Evolutionary conservation across 2,113 vertebrate genomes (phyloP).

Genomic region (Myiozetetes cayanensis): DNA sequence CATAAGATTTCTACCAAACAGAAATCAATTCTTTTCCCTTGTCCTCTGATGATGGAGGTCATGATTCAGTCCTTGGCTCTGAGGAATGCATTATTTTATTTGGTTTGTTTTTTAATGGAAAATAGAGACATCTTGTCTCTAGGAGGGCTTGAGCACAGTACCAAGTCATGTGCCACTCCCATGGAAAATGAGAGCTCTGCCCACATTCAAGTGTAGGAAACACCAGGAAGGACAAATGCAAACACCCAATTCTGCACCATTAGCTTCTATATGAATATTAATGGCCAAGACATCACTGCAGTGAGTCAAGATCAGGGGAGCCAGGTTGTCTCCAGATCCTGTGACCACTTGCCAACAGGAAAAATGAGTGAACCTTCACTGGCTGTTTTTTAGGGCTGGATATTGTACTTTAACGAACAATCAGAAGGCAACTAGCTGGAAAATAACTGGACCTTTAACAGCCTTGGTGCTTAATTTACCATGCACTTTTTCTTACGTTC

Average conservation of each 20-base stretch:
- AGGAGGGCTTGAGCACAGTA: not conserved
- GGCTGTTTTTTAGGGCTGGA: conserved; percentile 40
- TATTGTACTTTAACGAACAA: conserved; percentile 65
- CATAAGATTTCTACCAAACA: conserved; percentile 42
- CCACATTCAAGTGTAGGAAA: not conserved
- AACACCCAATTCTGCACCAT: conserved; percentile 31
- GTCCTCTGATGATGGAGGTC: not conserved
- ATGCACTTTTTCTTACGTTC: conserved; percentile 55
- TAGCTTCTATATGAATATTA: conserved; percentile 42
- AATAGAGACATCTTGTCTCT: not conserved
- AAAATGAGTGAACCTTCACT: conserved; percentile 41
- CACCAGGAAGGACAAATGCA: conserved; percentile 7
- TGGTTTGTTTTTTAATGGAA: not conserved
- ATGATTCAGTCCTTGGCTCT: not conserved
- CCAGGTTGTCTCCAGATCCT: conserved; percentile 6
- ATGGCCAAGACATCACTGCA: not conserved
- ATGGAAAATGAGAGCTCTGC: not conserved
- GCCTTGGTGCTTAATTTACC: conserved; percentile 69
- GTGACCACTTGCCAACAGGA: conserved; percentile 36
- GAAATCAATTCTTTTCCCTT: conserved; percentile 3
- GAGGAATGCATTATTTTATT: not conserved
- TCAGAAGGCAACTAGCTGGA: conserved; percentile 70
- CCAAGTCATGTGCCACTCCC: not conserved
- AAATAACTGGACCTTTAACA: conserved; percentile 70
- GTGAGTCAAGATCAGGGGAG: not conserved